These are phyloP conservation scores for Heloderma charlesbogerti DNA, from an alignment of 2,113 vertebrate species.

Conservation along the genomic window DNA sequence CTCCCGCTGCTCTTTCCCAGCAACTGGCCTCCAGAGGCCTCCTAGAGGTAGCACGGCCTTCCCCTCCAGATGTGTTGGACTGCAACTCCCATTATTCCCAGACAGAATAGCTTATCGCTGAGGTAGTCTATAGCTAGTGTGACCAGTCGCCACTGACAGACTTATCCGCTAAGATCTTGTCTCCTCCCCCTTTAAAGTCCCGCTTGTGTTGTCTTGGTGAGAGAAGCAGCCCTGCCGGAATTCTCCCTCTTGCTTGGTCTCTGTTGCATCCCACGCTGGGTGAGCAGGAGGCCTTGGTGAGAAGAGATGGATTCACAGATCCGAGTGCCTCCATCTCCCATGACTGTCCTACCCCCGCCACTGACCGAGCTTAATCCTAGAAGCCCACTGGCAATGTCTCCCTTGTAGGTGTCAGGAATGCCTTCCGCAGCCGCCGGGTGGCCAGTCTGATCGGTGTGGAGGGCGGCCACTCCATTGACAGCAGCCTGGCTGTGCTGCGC, in stretches of 20 bases:
- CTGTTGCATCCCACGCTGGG: neutral
- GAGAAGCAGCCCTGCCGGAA: neutral
- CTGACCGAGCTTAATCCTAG: accelerated
- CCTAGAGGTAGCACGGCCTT: too few species aligned
- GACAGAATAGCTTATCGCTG: too few species aligned
- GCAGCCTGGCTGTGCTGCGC: conserved; percentile 89
- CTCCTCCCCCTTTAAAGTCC: too few species aligned
- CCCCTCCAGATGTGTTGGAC: too few species aligned
- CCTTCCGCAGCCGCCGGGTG: conserved; percentile 77
- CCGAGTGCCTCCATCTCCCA: neutral
- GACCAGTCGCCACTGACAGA: too few species aligned
- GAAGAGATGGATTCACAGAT: neutral
- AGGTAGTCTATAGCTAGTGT: too few species aligned
- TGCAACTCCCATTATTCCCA: too few species aligned
- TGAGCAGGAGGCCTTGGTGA: neutral
- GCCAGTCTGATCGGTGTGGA: conserved; percentile 94
- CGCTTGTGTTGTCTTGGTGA: neutral
- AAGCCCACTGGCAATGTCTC: neutral
- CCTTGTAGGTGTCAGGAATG: conserved; percentile 77
- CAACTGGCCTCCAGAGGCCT: too few species aligned
- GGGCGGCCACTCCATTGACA: conserved; percentile 94
- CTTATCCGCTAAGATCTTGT: too few species aligned
- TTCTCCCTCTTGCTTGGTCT: accelerated
- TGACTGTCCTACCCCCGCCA: too few species aligned
- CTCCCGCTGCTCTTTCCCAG: too few species aligned